Percentiles rank a stretch among this genome's conserved stretches.
These are phyloP conservation scores for Porphyrio hochstetteri DNA, from an alignment of 2,113 vertebrate genomes.

Conservation along the genomic window DNA sequence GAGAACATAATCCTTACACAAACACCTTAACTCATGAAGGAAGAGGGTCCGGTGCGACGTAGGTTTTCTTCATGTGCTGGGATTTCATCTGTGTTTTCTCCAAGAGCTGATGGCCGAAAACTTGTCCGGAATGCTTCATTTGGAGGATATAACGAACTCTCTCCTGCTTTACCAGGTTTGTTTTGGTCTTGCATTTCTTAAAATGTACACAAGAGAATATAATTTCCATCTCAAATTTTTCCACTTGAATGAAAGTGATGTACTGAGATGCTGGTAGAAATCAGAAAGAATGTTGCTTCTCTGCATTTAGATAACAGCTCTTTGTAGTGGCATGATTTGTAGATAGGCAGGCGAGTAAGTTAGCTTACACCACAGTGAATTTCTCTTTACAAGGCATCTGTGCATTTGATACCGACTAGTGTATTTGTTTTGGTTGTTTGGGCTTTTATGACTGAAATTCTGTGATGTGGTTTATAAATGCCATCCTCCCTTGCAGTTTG, in stretches of 20 bases:
- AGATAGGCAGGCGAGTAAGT: background rate
- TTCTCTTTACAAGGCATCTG: background rate
- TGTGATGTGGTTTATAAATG: background rate
- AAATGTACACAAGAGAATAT: background rate
- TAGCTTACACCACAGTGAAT: background rate
- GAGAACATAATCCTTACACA: conserved; percentile 69
- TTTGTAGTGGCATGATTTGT: background rate
- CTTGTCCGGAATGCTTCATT: conserved; percentile 98
- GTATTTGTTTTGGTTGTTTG: background rate
- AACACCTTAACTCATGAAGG: conserved; percentile 86
- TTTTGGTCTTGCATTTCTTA: conserved; percentile 62
- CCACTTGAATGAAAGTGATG: background rate
- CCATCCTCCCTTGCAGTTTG: background rate
- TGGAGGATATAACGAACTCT: conserved; percentile 94
- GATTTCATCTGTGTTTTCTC: conserved; percentile 81
- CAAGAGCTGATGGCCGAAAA: conserved; percentile 89
- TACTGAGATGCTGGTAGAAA: background rate
- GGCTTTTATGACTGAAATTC: background rate
- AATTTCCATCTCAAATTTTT: background rate
- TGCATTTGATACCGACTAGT: background rate
- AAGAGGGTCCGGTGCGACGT: conserved; percentile 85
- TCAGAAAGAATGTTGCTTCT: background rate
- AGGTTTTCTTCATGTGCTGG: conserved; percentile 93
- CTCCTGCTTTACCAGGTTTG: conserved; percentile 92
- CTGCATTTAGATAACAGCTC: background rate